phyloP scores from a whole-genome alignment of 2,888 invertebrate species.

The Glaucopsyche alexis region DNA sequence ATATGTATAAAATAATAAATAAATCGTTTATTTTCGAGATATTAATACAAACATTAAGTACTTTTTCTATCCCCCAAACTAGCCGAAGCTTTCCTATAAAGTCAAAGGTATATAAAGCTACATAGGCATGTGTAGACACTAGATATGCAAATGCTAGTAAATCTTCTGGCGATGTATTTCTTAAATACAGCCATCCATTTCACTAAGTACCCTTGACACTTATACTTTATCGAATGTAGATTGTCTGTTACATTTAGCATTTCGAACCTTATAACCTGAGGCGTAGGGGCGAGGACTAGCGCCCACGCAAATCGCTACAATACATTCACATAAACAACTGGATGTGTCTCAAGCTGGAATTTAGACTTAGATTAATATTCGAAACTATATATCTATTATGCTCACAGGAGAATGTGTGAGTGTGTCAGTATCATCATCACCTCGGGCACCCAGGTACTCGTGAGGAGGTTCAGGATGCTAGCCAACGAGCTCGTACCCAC shows the following conservation, averaged over 20 bases:
- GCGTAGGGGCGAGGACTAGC: slow-evolving; percentile 5
- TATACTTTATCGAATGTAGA: slow-evolving; percentile 14
- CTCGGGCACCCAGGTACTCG: no score
- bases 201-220: slow-evolving; percentile 22
- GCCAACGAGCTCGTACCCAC: no score
- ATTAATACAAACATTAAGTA: no score
- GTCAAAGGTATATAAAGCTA: not conserved
- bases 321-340: slow-evolving; percentile 16
- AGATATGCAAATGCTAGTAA: slow-evolving; percentile 17
- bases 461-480: no score
- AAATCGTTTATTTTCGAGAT: no score
- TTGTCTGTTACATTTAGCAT: not conserved
- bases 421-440: no score
- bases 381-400: not conserved
- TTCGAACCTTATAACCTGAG: not conserved
- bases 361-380: slow-evolving; percentile 11
- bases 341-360: slow-evolving; percentile 10
- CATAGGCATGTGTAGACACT: not conserved
- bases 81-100: no score
- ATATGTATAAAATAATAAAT: no score
- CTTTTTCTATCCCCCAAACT: no score
- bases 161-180: slow-evolving; percentile 13
- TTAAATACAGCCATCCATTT: slow-evolving; percentile 12
- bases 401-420: not conserved
- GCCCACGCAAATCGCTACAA: slow-evolving; percentile 23